These are phyloP conservation scores for Eledone cirrhosa DNA, from an alignment of 2,888 invertebrate species.

Conservation along the genomic window DNA sequence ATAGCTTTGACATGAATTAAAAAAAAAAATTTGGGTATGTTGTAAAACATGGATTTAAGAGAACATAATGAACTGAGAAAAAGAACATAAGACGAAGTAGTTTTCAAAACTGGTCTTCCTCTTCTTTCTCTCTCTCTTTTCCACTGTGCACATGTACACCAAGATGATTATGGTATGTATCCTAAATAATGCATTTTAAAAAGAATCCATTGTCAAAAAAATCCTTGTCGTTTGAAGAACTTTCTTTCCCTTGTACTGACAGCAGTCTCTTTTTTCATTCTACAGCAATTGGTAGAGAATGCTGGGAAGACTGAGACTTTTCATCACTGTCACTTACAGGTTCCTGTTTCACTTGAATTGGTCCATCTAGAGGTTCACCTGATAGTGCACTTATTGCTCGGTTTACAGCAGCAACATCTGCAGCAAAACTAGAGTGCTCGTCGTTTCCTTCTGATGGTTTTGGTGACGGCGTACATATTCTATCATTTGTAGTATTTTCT, in stretches of 20 bases:
- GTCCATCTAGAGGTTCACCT: conserved; percentile 16
- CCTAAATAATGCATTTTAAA: neutral
- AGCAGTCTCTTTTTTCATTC: conserved; percentile 3
- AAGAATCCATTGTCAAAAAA: neutral
- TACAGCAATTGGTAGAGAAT: conserved; percentile 4
- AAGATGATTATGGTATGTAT: neutral
- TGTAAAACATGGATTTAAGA: too few relatives aligned
- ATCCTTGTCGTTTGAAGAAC: conserved; percentile 1
- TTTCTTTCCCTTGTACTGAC: neutral
- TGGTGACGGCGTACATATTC: conserved; percentile 23
- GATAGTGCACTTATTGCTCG: conserved; percentile 27
- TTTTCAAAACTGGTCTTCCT: neutral
- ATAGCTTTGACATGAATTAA: too few relatives aligned
- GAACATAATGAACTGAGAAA: too few relatives aligned
- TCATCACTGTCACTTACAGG: conserved; percentile 27
- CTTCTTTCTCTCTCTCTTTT: neutral
- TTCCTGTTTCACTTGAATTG: conserved; percentile 21
- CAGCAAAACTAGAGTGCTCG: conserved; percentile 28
- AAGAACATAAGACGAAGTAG: too few relatives aligned
- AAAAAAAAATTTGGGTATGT: too few relatives aligned
- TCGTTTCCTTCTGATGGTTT: conserved; percentile 22
- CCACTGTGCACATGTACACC: conserved; percentile 4
- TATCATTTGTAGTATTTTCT: neutral
- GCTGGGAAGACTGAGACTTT: conserved; percentile 22
- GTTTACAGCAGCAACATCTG: conserved; percentile 27